phyloP scores from a whole-genome alignment of 2,797 vertebrate species.

The Natrix natrix region DNA sequence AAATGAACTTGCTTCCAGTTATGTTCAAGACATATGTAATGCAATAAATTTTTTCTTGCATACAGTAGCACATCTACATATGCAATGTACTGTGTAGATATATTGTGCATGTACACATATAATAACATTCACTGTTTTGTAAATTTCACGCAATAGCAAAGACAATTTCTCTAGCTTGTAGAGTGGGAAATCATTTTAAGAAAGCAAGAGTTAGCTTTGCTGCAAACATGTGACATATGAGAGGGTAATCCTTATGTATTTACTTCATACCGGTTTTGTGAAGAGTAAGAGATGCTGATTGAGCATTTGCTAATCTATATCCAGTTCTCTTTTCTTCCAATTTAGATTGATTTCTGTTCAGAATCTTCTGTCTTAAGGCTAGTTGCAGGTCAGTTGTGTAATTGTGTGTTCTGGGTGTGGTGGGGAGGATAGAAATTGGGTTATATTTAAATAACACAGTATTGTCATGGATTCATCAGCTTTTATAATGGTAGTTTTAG shows the following conservation, averaged over 20 bases:
- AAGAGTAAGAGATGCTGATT: neutral
- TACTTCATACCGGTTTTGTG: neutral
- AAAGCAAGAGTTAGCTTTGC: neutral
- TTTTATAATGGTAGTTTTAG: neutral
- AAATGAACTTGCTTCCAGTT: neutral
- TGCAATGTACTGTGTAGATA: neutral
- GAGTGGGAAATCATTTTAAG: neutral
- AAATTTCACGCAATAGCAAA: neutral
- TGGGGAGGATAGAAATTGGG: neutral
- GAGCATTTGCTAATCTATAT: neutral
- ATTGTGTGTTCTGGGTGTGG: neutral
- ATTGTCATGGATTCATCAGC: neutral
- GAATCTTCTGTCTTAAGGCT: neutral
- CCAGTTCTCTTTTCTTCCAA: neutral
- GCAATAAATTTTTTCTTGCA: neutral
- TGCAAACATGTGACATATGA: neutral
- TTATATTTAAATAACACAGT: neutral
- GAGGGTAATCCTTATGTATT: neutral
- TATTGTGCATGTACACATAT: neutral
- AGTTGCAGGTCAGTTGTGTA: neutral
- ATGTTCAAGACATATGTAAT: neutral
- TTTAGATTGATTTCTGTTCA: neutral
- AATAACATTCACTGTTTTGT: neutral
- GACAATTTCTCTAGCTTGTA: neutral
- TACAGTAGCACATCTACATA: neutral